phyloP scores from a whole-genome alignment of 2,888 invertebrate genomes.

The Polia nebulosa region DNA sequence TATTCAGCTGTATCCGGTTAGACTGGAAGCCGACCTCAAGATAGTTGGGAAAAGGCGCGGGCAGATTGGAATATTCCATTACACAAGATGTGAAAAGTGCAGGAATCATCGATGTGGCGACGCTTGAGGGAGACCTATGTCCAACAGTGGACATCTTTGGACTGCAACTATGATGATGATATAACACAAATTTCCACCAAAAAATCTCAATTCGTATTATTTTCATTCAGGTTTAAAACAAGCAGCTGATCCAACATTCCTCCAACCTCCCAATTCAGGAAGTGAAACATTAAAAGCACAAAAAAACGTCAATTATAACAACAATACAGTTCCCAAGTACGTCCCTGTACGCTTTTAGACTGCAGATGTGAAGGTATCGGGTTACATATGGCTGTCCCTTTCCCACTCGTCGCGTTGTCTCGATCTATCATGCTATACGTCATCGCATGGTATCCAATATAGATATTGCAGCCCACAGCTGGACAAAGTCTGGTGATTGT shows the following conservation, averaged over 20 bases:
- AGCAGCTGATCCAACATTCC: conserved; percentile 45
- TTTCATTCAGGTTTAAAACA: not conserved
- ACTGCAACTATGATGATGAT: no score
- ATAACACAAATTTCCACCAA: no score
- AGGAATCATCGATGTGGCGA: no score
- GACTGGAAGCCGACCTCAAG: no score
- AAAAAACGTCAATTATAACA: conserved; percentile 65
- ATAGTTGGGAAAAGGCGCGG: no score
- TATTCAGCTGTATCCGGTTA: no score
- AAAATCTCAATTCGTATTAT: no score
- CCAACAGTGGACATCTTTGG: no score
- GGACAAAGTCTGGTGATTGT: conserved; percentile 50
- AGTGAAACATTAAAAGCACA: conserved; percentile 56
- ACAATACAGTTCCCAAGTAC: conserved; percentile 71
- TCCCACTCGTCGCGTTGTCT: conserved; percentile 70
- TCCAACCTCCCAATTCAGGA: conserved; percentile 46
- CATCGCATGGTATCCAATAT: conserved; percentile 72
- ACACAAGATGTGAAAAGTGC: no score
- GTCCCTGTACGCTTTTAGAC: conserved; percentile 84
- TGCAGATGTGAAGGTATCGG: conserved; percentile 87
- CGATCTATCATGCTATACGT: conserved; percentile 67
- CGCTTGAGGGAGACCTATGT: no score
- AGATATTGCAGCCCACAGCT: conserved; percentile 66
- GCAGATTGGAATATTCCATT: no score
- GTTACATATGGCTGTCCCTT: conserved; percentile 78